Conservation (phyloP, 2,113 vertebrate genomes). For the Ploceus nigricollis region DNA sequence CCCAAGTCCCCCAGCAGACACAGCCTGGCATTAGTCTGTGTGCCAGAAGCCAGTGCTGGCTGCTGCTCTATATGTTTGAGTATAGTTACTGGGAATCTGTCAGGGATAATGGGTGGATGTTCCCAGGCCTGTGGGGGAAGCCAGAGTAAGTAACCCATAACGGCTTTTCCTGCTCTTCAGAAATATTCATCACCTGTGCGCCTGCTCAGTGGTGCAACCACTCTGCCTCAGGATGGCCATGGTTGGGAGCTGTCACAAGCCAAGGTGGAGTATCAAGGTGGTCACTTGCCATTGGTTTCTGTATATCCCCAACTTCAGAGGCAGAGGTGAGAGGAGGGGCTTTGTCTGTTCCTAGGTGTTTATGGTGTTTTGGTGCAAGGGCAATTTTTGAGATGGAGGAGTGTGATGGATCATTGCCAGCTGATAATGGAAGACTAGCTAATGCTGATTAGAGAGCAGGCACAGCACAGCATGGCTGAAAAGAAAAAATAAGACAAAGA, state of each 20-base stretch:
- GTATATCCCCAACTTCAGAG: background rate
- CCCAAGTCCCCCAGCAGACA: background rate
- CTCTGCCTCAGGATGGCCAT: background rate
- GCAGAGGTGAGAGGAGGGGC: background rate
- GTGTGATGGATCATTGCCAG: background rate
- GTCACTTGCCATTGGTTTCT: background rate
- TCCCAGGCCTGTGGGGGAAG: background rate
- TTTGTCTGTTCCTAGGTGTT: background rate
- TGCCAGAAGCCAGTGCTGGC: background rate
- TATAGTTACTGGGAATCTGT: background rate
- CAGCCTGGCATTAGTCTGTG: background rate
- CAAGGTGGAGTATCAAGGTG: background rate
- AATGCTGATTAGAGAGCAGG: background rate
- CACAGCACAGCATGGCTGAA: background rate
- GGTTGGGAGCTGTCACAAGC: background rate
- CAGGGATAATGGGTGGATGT: background rate
- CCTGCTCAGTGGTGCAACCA: background rate
- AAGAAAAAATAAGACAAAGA: background rate
- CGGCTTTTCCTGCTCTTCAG: background rate
- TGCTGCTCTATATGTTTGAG: background rate
- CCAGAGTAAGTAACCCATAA: background rate
- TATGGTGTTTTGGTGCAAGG: background rate
- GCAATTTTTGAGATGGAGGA: background rate
- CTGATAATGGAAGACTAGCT: constrained; percentile 18
- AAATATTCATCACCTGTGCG: background rate